These are phyloP conservation scores for Biston stratarius DNA, from an alignment of 2,888 invertebrate genomes.

Conservation along the genomic window DNA sequence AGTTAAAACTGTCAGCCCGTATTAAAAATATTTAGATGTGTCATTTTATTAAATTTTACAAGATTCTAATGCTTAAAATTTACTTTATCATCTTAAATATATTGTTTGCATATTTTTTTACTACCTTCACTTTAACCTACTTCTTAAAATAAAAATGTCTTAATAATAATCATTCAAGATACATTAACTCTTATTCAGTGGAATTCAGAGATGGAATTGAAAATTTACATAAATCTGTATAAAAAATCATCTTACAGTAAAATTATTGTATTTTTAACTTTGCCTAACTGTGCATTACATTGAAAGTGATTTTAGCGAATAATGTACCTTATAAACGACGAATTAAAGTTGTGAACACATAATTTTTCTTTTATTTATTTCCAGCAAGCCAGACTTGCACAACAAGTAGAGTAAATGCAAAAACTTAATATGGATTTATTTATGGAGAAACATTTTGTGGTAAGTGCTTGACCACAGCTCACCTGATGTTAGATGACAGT, in stretches of 20 bases:
- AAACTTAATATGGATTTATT: not conserved
- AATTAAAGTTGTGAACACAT: conserved; percentile 41
- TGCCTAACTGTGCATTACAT: conserved; percentile 66
- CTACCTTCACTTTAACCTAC: conserved; percentile 19
- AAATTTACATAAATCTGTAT: conserved; percentile 9
- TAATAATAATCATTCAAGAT: conserved; percentile 10
- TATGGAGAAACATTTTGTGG: no score
- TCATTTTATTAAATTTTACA: no score
- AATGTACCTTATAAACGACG: conserved; percentile 56
- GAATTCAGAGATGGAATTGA: conserved; percentile 24
- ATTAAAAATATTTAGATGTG: no score
- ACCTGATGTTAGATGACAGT: no score
- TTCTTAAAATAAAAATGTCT: conserved; percentile 35
- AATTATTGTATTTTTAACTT: conserved; percentile 43
- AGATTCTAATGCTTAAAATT: no score
- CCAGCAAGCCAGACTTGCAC: not conserved
- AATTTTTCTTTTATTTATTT: conserved; percentile 11
- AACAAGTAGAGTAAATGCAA: not conserved
- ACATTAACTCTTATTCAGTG: conserved; percentile 14
- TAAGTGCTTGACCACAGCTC: no score
- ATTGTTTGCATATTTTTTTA: no score
- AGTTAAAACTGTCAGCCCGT: no score
- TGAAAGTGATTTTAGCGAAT: conserved; percentile 64
- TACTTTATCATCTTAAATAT: no score
- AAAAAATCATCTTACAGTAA: conserved; percentile 14